Percentiles rank a stretch among this genome's conserved stretches.
These are phyloP conservation scores for Trissoscelio sp. DNA, from an alignment of 2,888 invertebrate species.

Conservation along the genomic window DNA sequence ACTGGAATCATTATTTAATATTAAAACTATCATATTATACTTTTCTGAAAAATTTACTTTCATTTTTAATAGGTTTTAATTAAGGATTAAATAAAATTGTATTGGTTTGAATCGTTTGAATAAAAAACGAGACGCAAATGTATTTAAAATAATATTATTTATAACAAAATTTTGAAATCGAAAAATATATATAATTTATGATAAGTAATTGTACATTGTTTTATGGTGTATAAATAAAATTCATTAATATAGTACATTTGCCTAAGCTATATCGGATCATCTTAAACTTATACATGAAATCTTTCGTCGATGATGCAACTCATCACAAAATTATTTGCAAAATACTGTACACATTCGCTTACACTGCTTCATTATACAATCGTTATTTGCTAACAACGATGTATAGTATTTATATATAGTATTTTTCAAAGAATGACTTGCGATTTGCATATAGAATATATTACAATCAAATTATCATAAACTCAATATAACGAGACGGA, in stretches of 20 bases:
- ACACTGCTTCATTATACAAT: constrained; percentile 11
- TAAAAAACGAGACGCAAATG: too few relatives aligned
- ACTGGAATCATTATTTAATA: too few relatives aligned
- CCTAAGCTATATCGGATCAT: neutral
- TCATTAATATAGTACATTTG: constrained; percentile 8
- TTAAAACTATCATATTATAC: too few relatives aligned
- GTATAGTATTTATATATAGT: constrained; percentile 1
- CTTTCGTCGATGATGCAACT: neutral
- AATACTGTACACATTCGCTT: constrained; percentile 47
- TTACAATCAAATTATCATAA: constrained; percentile 17
- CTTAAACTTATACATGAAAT: neutral
- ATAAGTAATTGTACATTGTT: neutral
- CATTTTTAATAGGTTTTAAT: too few relatives aligned
- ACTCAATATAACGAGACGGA: neutral
- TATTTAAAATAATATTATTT: constrained; percentile 19
- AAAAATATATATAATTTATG: constrained; percentile 25
- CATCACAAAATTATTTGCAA: constrained; percentile 34
- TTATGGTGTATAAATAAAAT: constrained; percentile 15
- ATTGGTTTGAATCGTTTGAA: too few relatives aligned
- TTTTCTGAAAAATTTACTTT: too few relatives aligned
- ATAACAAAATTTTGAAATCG: constrained; percentile 3
- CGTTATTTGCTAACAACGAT: constrained; percentile 5
- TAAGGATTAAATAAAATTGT: too few relatives aligned
- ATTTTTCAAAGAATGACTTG: constrained; percentile 16
- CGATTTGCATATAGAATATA: constrained; percentile 1